Conservation (phyloP, 2,888 invertebrate genomes). For the Ligdia adustata region DNA sequence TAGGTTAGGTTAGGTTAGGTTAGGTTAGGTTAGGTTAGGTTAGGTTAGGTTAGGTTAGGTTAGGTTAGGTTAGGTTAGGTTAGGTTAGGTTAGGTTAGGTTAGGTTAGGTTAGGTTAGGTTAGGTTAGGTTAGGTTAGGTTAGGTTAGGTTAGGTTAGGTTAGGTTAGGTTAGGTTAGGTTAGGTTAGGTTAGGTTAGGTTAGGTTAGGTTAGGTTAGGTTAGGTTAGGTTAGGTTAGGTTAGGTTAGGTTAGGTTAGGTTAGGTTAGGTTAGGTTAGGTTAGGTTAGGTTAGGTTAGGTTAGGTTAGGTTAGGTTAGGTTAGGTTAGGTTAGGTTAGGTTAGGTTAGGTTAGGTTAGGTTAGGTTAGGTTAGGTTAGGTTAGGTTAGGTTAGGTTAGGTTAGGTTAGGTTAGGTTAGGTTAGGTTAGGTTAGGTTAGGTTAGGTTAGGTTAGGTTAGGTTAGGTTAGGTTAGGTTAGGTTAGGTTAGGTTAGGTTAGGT, state of each 20-base stretch:
- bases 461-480: constrained; percentile 44
- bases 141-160: constrained; percentile 13
- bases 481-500: constrained; percentile 44
- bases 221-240: constrained; percentile 42
- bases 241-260: constrained; percentile 42
- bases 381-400: constrained; percentile 42
- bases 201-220: constrained; percentile 30
- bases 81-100: constrained; percentile 42
- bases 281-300: constrained; percentile 11
- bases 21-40: constrained; percentile 7
- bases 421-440: constrained; percentile 26
- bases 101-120: constrained; percentile 42
- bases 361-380: constrained; percentile 42
- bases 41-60: constrained; percentile 25
- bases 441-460: constrained; percentile 24
- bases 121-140: constrained; percentile 43
- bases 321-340: constrained; percentile 24
- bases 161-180: constrained; percentile 7
- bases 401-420: constrained; percentile 42
- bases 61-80: constrained; percentile 30
- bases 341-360: constrained; percentile 30
- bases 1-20: constrained; percentile 11
- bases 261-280: constrained; percentile 43
- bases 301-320: constrained; percentile 7
- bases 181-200: constrained; percentile 24